Evolutionary conservation across 2,113 vertebrate genomes (phyloP).

Genomic region (Dolichotis patagonum): DNA sequence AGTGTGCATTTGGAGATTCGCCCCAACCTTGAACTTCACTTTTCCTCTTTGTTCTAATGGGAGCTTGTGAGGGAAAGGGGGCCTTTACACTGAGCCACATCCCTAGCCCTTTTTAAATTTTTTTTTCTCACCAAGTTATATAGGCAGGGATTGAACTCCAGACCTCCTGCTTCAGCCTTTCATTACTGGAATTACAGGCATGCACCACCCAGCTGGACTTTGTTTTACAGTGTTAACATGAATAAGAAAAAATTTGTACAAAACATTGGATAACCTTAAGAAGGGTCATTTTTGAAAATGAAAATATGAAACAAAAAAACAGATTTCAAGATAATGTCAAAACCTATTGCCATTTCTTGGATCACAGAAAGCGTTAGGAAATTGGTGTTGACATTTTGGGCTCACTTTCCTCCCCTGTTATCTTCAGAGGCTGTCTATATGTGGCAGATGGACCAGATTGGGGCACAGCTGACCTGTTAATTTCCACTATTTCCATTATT

Average conservation of each 20-base stretch:
- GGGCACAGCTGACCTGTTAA: slow-evolving; percentile 61
- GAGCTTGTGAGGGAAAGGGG: neutral
- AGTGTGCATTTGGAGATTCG: neutral
- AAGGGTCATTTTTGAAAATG: slow-evolving; percentile 36
- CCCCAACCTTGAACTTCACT: slow-evolving; percentile 2
- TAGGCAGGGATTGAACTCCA: neutral
- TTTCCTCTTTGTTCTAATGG: slow-evolving; percentile 33
- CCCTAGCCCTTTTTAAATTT: neutral
- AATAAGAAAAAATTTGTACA: neutral
- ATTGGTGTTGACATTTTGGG: slow-evolving; percentile 32
- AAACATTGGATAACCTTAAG: slow-evolving; percentile 30
- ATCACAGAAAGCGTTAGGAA: slow-evolving; percentile 38
- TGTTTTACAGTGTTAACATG: neutral
- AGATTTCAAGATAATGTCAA: slow-evolving; percentile 53
- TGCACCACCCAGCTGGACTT: neutral
- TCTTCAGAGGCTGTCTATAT: slow-evolving; percentile 23
- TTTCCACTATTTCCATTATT: slow-evolving; percentile 58
- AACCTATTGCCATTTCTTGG: slow-evolving; percentile 33
- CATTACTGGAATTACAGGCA: neutral
- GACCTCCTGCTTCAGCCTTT: neutral
- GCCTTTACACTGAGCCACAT: neutral
- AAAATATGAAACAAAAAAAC: neutral
- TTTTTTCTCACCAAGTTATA: neutral
- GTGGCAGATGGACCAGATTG: slow-evolving; percentile 51
- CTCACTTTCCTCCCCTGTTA: neutral